These are phyloP conservation scores for Phylloscopus trochiloides DNA, from an alignment of 2,113 vertebrate genomes.

Conservation along the genomic window DNA sequence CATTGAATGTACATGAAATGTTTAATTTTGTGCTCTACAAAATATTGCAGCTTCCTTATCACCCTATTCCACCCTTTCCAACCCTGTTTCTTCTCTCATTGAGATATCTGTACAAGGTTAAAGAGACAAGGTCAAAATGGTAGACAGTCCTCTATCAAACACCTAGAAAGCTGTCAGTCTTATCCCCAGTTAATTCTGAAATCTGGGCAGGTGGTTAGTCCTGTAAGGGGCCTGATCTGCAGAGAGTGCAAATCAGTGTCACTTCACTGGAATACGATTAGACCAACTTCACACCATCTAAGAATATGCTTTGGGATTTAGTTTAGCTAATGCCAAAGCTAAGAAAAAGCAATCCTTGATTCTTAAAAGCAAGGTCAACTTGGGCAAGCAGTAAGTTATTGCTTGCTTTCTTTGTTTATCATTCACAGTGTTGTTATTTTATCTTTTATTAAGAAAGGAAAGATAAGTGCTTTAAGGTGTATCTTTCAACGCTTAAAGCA, in stretches of 20 bases:
- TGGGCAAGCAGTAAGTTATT: slow-evolving; percentile 29
- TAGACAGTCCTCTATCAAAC: not conserved
- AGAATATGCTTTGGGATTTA: slow-evolving; percentile 8
- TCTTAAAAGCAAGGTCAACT: slow-evolving; percentile 17
- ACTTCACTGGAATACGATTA: not conserved
- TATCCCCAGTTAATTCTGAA: slow-evolving; percentile 52
- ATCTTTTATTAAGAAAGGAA: slow-evolving; percentile 43
- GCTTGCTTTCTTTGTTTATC: slow-evolving; percentile 36
- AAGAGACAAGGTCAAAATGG: not conserved
- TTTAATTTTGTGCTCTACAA: slow-evolving; percentile 26
- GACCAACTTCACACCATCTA: not conserved
- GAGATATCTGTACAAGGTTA: not conserved
- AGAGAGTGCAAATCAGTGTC: not conserved
- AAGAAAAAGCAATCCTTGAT: not conserved
- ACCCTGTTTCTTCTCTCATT: not conserved
- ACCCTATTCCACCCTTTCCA: not conserved
- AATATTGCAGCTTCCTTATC: not conserved
- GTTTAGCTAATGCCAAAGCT: not conserved
- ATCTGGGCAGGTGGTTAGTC: slow-evolving; percentile 13
- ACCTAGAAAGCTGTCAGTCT: not conserved
- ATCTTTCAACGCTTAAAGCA: not conserved
- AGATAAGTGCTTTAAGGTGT: slow-evolving; percentile 16
- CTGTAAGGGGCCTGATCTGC: not conserved
- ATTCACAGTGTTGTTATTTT: not conserved
- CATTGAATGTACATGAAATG: slow-evolving; percentile 10